Evolutionary conservation across 2,797 vertebrate species (phyloP), one percentile per base, ranked within the genome.

Genomic region (Champsocephalus gunnari): DNA sequence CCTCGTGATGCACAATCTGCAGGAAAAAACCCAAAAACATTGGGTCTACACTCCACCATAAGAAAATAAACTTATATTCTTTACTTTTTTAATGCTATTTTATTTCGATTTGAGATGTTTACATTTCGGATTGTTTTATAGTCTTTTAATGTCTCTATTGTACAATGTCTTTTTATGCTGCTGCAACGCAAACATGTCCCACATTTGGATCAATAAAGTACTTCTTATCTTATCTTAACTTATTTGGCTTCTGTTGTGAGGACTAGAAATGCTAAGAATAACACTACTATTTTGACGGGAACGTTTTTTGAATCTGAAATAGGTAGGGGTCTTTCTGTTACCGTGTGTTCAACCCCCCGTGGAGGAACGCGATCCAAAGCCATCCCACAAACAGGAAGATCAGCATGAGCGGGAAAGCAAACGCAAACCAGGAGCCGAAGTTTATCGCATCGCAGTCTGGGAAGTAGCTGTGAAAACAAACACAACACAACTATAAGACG

Each of bases 351-450:
- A 99, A 84, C 47, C 96, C 97, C 12, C 96, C 96, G 0, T 97
- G 96, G 38, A 98, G 94, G 71, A 97, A 96, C 4, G 97, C 88
- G 57, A 99, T 99, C 98, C 98, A 99, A 38, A 99, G 73, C 98
- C 98, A 99, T 74, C 95, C 96, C 71, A 96, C 19, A 64, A 98
- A 41, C 88, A 99, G 96, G 94, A 99, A 99, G 82, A 99, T 41
- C 75, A 97, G 19, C 96, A 98, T 98, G 78, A 99, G 95, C 1
- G 98, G 98, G 91, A 97, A 97, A 54, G 97, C 96, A 16, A 99
- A 99, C 4, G 98, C 92, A 93, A 99, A 99, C 98, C 98, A 99
- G 80, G 98, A 99, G 86, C 98, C 97, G 68, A 99, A 99, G 86
- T 99, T 99, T 88, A 99, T 96, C 60, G 96, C 84, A 74, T 99